Evolutionary conservation across 2,113 vertebrate genomes (phyloP), one percentile per base, ranked within the genome.

Genomic region (Pygoscelis adeliae): DNA sequence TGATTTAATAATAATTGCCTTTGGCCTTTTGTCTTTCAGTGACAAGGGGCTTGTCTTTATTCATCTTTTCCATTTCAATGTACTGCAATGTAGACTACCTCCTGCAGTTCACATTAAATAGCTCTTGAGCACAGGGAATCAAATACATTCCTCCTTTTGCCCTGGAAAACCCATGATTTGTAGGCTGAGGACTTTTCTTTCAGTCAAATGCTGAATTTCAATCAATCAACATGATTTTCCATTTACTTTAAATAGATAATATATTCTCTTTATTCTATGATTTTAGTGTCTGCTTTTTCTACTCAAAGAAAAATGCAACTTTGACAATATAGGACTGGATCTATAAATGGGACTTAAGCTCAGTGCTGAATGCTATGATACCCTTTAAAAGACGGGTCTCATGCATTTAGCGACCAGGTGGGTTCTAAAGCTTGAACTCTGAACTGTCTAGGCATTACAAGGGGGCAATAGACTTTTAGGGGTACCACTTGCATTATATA

Each of bases 1-100:
- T 71, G 52, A 83, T 49, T 90, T 94, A 86, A 92, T 87, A 77
- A 96, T 66, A 93, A 94, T 90, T 77, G 22, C 6, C 27, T 84
- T 88, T 91, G 47, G 49, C 36, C 89, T 95, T 96, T 94, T 83
- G 44, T 85, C 74, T 87, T 95, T 65, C 46, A 78, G 44, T 79
- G 62, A 12, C 47, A 86, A 80, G 8, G 29, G 22, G 7, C 27
- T 91, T 90, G 46, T 89, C 62, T 93, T 80, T 80, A 34, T n/a
- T 9, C 36, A 42, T 53, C 36, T 84, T 56, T 95, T 78, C 69
- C 29, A 44, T 94, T 91, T 86, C 25, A 55, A 0, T 22, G 13
- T 89, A 32, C 52, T 67, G 32, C 49, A 77, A 12, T 42, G n/a
- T 87, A 42, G 42, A 36, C 29, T 84, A 1, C 81, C 42, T 83